Evolutionary conservation across 2,797 vertebrate species (phyloP).

Genomic region (Bradypus variegatus): DNA sequence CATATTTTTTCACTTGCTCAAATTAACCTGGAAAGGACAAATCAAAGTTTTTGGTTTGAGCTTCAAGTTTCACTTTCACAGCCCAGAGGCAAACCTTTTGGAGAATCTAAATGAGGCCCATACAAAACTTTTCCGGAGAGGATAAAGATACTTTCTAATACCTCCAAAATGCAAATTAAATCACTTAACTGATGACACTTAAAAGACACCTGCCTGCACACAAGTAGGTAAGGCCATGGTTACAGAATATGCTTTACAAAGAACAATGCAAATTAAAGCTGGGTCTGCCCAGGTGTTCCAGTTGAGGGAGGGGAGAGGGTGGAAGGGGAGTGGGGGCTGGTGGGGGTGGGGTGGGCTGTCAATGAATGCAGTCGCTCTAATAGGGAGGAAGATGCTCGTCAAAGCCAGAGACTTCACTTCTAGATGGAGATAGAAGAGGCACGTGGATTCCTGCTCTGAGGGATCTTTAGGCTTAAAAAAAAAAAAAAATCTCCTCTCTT

Average conservation of each 20-base stretch:
- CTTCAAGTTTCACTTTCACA: background rate
- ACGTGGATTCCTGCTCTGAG: background rate
- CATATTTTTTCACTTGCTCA: background rate
- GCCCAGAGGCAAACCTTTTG: background rate
- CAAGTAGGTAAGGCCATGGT: background rate
- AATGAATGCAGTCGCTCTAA: background rate
- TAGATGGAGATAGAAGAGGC: background rate
- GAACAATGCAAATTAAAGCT: background rate
- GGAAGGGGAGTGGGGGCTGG: too few species aligned
- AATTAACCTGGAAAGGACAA: background rate
- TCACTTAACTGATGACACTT: background rate
- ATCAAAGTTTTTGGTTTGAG: background rate
- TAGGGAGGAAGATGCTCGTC: background rate
- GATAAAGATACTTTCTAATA: background rate
- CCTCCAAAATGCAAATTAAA: background rate
- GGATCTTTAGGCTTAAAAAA: background rate
- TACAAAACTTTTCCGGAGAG: background rate
- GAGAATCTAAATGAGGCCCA: background rate
- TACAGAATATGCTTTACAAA: background rate
- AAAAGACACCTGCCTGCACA: background rate
- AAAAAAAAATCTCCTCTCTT: background rate
- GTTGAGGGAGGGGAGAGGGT: too few species aligned
- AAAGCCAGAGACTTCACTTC: background rate
- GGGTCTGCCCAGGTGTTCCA: background rate
- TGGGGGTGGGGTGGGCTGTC: background rate